A percentile compares a stretch with the other conserved stretches of the same genome.
Conservation (phyloP, 2,113 vertebrate species). For the Oxygymnocypris stewartii region DNA sequence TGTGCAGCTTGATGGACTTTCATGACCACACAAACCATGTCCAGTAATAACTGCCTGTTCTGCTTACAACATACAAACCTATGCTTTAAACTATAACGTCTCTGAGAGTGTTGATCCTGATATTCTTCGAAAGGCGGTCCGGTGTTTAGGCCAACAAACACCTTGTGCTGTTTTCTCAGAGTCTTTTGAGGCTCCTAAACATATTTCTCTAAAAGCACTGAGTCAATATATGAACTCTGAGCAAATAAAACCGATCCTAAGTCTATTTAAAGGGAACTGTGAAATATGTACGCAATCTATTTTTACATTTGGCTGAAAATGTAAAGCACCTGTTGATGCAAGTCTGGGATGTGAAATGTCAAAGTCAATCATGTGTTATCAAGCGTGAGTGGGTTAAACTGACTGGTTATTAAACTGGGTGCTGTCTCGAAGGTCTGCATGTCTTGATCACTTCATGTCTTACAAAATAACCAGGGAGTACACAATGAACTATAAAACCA, state of each 20-base stretch:
- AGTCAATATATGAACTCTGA: slow-evolving; percentile 10
- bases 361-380: slow-evolving; percentile 47
- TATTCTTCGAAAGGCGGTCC: slow-evolving; percentile 3
- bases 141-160: slow-evolving; percentile 19
- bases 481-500: neutral
- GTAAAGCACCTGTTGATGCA: slow-evolving; percentile 47
- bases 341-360: slow-evolving; percentile 40
- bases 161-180: neutral
- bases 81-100: neutral
- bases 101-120: neutral
- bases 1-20: slow-evolving; percentile 24
- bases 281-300: slow-evolving; percentile 40
- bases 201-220: slow-evolving; percentile 33
- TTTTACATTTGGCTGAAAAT: slow-evolving; percentile 39
- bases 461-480: neutral
- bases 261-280: slow-evolving; percentile 3
- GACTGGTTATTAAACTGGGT: neutral
- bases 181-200: slow-evolving; percentile 22
- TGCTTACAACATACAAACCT: neutral
- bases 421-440: slow-evolving; percentile 17
- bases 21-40: slow-evolving; percentile 12
- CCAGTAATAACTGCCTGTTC: slow-evolving; percentile 18
- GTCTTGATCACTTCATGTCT: slow-evolving; percentile 44
- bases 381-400: slow-evolving; percentile 28
- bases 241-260: slow-evolving; percentile 17